A percentile compares a stretch with the other conserved stretches of the same genome.
Evolutionary conservation across 2,797 vertebrate genomes (phyloP).

Genomic region (Melanotaenia maccullochi): DNA sequence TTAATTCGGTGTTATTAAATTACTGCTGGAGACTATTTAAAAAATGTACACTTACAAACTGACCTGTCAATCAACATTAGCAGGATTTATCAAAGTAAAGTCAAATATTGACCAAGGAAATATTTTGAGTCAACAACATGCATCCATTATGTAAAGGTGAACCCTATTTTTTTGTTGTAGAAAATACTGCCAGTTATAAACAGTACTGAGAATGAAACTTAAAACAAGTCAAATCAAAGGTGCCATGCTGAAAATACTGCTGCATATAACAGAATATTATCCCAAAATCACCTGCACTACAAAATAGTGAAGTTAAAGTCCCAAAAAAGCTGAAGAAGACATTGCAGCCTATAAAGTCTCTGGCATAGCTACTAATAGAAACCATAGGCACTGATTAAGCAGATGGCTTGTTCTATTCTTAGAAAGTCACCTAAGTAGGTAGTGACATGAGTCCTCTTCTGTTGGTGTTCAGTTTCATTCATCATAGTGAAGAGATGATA

Average conservation of each 20-base stretch:
- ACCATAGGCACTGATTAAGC: constrained; percentile 50
- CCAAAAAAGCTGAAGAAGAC: constrained; percentile 31
- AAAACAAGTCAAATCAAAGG: constrained; percentile 37
- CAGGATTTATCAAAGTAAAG: constrained; percentile 46
- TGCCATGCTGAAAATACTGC: constrained; percentile 27
- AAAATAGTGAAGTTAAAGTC: constrained; percentile 27
- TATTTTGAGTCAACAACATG: constrained; percentile 29
- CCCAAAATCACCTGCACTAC: constrained; percentile 7
- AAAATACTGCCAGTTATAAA: constrained; percentile 22
- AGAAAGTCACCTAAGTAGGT: constrained; percentile 54
- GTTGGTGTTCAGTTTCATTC: constrained; percentile 81
- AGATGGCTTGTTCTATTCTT: constrained; percentile 73
- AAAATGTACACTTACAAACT: constrained; percentile 27
- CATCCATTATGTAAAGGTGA: constrained; percentile 23
- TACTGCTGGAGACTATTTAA: constrained; percentile 13
- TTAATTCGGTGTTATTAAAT: constrained; percentile 26
- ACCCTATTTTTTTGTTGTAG: constrained; percentile 14
- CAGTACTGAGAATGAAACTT: constrained; percentile 13
- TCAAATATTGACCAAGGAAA: constrained; percentile 79
- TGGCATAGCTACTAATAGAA: constrained; percentile 39
- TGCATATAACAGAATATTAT: constrained; percentile 35
- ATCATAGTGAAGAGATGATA: constrained; percentile 97
- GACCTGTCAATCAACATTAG: constrained; percentile 21
- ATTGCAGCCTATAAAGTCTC: constrained; percentile 46
- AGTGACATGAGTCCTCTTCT: constrained; percentile 23